Base-by-base conservation (phyloP, 2,113 vertebrate genomes). In the Antidorcas marsupialis region DNA sequence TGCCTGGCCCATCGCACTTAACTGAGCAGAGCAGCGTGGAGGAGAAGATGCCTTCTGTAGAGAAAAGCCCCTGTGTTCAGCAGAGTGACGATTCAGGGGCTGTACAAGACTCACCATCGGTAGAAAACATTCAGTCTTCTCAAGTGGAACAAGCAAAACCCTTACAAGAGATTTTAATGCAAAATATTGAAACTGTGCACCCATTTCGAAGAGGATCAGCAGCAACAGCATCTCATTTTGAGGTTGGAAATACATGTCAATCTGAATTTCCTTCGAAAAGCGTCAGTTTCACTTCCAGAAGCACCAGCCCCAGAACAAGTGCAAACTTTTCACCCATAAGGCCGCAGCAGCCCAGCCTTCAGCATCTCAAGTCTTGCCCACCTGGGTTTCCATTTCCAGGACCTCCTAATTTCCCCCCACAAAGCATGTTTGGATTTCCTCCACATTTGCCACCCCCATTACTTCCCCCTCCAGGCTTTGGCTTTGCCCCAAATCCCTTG, bases 391-490 rank as follows among this genome's bases (percentile, higher is more conserved):
- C 98, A 53, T 99, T 98, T 93, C 98, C 99, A 79, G 97, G 98
- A 6, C 95, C 95, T 91, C 98, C 97, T 74, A 99, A 97, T 90
- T 98, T 99, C 28, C 98, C 99, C 45, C 98, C 98, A 43, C 98
- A 98, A 85, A 98, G 93, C 96, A 97, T 99, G 96, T 99, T 99
- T 98, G 98, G 99, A 53, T 99, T 99, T 87, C 99, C 99, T 43
- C 98, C 99, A 88, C 99, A 99, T 96, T 98, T 99, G 94, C 99
- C 99, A 39, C 99, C 99, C 91, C 99, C 99, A 0, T 98, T 99
- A 93, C 99, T 99, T 91, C 98, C 99, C 96, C 99, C 99, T 96
- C 98, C 99, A 79, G 98, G 99, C 64, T 99, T 99, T 93, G 98
- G 98, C 64, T 99, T 99, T 98, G 97, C 99, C 97, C 99, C 99